Percentiles rank a stretch among this genome's conserved stretches.
Conservation (phyloP, 2,888 invertebrate genomes). For the Stratiomys singularior region DNA sequence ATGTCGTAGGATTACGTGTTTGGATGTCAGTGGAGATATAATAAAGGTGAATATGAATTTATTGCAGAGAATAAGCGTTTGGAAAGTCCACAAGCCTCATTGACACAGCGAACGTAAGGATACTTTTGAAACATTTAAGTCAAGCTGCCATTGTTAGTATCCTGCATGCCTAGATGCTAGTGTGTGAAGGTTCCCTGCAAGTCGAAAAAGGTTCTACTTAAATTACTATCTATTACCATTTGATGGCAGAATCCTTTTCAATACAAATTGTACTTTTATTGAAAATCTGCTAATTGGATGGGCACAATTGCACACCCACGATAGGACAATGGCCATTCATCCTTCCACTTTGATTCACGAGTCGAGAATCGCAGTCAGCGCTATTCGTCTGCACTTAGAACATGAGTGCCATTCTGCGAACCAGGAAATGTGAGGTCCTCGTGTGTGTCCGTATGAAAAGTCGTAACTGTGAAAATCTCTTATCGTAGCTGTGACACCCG, state of each 20-base stretch:
- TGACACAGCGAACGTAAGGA: no score
- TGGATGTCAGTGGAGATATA: no score
- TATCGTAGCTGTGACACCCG: constrained; percentile 13
- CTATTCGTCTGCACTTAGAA: neutral
- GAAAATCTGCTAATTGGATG: neutral
- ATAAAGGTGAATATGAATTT: no score
- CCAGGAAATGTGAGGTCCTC: neutral
- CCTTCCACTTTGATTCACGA: constrained; percentile 12
- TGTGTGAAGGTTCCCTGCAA: no score
- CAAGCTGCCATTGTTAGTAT: no score
- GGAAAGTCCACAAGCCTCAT: neutral
- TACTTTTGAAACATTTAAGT: no score
- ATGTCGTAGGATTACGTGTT: no score
- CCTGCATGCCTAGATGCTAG: no score
- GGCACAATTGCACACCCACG: neutral
- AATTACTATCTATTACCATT: no score
- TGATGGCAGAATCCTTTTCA: neutral
- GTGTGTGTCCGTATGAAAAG: neutral
- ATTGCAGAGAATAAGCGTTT: neutral
- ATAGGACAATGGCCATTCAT: constrained; percentile 13
- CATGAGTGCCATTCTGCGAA: neutral
- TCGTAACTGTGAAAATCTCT: constrained; percentile 9
- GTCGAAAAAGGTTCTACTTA: no score
- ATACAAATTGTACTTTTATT: constrained; percentile 7
- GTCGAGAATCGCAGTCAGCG: constrained; percentile 9